Evolutionary conservation across 2,113 vertebrate species (phyloP), one percentile per base, ranked within the genome.

Genomic region (Ia io): DNA sequence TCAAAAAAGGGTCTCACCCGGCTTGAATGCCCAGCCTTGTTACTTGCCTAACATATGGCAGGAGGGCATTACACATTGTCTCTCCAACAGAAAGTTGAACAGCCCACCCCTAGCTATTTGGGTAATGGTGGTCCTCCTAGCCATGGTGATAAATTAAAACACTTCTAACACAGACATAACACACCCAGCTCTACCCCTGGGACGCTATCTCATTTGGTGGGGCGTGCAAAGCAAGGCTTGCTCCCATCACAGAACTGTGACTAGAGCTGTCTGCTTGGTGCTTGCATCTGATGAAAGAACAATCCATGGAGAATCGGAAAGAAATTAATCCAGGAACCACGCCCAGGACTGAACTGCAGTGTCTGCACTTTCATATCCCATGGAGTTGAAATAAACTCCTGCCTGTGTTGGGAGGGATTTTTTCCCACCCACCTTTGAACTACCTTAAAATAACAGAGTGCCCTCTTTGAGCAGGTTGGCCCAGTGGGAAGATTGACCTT

Each of bases 361-460:
- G 56, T 82, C 86, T 94, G 61, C 90, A 88, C 93, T 3, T 91
- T 97, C 73, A 12, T 51, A 63, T 96, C 76, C 84, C 65, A 30
- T 53, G 91, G 30, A 73, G 63, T 47, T 78, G 89, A 79, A 40
- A 88, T 92, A 92, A 95, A 95, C 92, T 79, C 0, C 0, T 83
- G 92, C 59, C 91, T 96, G 87, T 85, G 96, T 97, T 92, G 49
- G 82, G 49, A 85, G 78, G 79, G 94, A 53, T 10, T 56, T 96
- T 96, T 96, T 95, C 92, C 94, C 63, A 89, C 35, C 49, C 22
- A 40, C 1, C 96, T 97, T 97, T 97, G 93, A 97, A 85, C 95
- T 67, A 51, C 89, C 95, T 95, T 95, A 78, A 95, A 96, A 96
- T 94, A 93, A 86, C 73, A 70, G 96, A 89, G 35, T 71, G 94